These are phyloP conservation scores for Chlamydotis undulata DNA, from an alignment of 2,113 vertebrate genomes.

Conservation along the genomic window DNA sequence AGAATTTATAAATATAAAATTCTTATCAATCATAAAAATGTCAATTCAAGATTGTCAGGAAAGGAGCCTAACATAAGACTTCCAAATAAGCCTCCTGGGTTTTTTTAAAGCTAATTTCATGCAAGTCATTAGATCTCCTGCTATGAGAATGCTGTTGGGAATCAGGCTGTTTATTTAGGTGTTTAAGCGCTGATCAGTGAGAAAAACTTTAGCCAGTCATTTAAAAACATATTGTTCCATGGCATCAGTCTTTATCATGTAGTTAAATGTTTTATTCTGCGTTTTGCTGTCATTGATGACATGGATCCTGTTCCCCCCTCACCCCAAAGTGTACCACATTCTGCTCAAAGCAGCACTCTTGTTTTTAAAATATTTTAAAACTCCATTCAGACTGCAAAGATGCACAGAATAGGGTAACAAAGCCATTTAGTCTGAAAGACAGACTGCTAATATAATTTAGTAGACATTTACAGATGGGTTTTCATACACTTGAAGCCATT, in stretches of 20 bases:
- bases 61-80: not conserved
- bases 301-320: not conserved
- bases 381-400: not conserved
- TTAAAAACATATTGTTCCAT: not conserved
- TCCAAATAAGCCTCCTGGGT: not conserved
- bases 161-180: not conserved
- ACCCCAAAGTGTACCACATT: not conserved
- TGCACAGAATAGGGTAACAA: not conserved
- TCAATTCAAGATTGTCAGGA: not conserved
- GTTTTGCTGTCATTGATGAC: fast-evolving
- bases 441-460: not conserved
- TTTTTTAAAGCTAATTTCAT: not conserved
- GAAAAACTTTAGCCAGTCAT: not conserved
- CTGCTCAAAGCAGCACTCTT: not conserved
- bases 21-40: not conserved
- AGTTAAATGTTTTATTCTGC: not conserved
- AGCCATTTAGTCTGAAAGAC: not conserved
- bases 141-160: not conserved
- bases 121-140: not conserved
- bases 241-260: not conserved
- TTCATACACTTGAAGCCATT: not conserved
- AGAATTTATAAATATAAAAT: not conserved
- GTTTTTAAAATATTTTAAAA: not conserved
- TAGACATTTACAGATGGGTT: not conserved
- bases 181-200: not conserved